Base-by-base conservation (phyloP, 2,888 invertebrate genomes). In the Tubulanus polymorphus region DNA sequence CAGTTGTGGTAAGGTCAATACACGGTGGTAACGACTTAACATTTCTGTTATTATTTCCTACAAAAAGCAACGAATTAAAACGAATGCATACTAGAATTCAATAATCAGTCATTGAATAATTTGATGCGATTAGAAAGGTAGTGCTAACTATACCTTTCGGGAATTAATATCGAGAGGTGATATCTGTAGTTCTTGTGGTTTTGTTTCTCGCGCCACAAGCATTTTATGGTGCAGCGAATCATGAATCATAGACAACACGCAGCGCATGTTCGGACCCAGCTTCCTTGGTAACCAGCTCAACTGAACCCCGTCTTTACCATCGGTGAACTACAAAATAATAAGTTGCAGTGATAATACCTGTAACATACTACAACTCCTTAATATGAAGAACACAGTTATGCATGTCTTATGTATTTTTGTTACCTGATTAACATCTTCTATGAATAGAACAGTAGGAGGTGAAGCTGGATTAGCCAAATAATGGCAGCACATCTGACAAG, bases 401-500 rank as follows among this genome's bases (percentile, higher is more conserved):
- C n/a, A n/a, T n/a, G n/a, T n/a, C n/a, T n/a, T n/a, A n/a, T n/a
- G n/a, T n/a, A 12, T 6, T 18, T 12, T 35, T 47, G 51, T 50
- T 56, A 75, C 75, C 70, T 76, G 76, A 60, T 76, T 74, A 15
- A 76, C 62, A 29, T 74, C 75, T 65, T 76, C 76, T 3, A 76
- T 66, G 56, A 76, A 66, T 46, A 76, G 66, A 25, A 76, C 70
- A 23, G 71, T 59, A 20, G 73, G 76, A 35, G 65, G 64, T 3
- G 73, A 72, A 62, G 72, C 71, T 20, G 71, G 71, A 55, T 74
- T 76, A 23, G 72, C 71, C 54, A 76, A 57, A 63, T 72, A 67
- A 58, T 71, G 70, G 55, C 71, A 72, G 52, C 70, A 70, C 69
- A 72, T 68, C 64, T 73, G 73, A 27, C 71, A 72, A 8, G 72